phyloP scores from a whole-genome alignment of 2,888 invertebrate species.

The Amblyjoppa fuscipennis region DNA sequence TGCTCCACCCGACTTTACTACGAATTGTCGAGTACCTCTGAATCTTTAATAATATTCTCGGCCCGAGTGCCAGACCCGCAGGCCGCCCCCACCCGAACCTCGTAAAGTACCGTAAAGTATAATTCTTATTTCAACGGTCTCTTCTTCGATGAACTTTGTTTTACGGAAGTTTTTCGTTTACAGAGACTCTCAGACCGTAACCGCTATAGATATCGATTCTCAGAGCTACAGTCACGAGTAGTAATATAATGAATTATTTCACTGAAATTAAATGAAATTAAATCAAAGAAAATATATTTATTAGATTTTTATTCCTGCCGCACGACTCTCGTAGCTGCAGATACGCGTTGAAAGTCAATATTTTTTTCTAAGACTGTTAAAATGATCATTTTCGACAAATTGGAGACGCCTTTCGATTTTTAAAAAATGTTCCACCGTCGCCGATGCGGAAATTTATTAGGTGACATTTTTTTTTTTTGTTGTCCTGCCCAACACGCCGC shows the following conservation, averaged over 20 bases:
- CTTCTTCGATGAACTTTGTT: conserved; percentile 41
- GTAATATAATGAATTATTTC: background rate
- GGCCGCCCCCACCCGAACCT: conserved; percentile 31
- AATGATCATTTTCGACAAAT: background rate
- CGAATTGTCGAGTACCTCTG: conserved; percentile 64
- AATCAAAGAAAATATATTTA: too few species aligned
- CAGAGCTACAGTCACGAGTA: background rate
- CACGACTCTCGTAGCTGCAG: background rate
- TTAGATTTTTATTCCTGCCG: background rate
- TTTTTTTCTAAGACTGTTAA: background rate
- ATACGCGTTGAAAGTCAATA: background rate
- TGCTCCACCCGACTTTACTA: conserved; percentile 39
- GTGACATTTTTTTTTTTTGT: background rate
- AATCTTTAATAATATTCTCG: conserved; percentile 72
- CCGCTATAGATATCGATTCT: background rate
- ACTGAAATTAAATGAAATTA: background rate
- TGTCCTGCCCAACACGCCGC: background rate
- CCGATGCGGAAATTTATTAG: background rate
- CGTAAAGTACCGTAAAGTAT: conserved; percentile 53
- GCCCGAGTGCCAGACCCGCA: conserved; percentile 54
- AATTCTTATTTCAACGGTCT: conserved; percentile 61
- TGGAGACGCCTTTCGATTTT: background rate
- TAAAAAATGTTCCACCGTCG: background rate
- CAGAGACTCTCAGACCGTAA: conserved; percentile 35
- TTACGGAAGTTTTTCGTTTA: conserved; percentile 56